Conservation (phyloP, 2,888 invertebrate genomes). For the Microdon myrmicae region DNA sequence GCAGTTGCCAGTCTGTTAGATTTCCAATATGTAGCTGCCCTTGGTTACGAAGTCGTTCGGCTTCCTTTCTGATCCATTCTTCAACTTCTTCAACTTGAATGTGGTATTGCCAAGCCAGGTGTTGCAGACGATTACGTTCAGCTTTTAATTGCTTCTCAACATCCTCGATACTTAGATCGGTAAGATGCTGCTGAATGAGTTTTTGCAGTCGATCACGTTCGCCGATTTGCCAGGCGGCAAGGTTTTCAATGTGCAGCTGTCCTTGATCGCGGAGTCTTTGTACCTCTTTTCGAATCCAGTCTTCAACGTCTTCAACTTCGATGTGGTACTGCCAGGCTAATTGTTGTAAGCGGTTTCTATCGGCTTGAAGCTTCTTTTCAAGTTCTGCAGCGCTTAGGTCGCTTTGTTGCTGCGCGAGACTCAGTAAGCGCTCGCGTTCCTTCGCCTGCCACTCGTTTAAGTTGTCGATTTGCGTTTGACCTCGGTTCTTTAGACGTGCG, state of each 20-base stretch:
- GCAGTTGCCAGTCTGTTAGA: constrained; percentile 60
- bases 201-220: constrained; percentile 62
- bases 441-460: constrained; percentile 62
- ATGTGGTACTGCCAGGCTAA: constrained; percentile 62
- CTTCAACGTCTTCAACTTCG: constrained; percentile 60
- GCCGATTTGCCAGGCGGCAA: constrained; percentile 61
- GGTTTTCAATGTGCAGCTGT: constrained; percentile 60
- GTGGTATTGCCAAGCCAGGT: constrained; percentile 61
- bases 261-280: constrained; percentile 60
- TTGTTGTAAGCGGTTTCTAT: constrained; percentile 58
- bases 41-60: constrained; percentile 58
- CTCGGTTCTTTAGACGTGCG: constrained; percentile 58
- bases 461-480: constrained; percentile 60
- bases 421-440: constrained; percentile 60
- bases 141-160: constrained; percentile 59
- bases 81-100: constrained; percentile 62
- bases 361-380: constrained; percentile 59
- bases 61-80: constrained; percentile 61
- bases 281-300: constrained; percentile 61
- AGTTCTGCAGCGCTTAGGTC: constrained; percentile 61
- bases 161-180: constrained; percentile 58
- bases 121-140: constrained; percentile 61
- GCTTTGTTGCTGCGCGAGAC: constrained; percentile 59
- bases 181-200: constrained; percentile 58
- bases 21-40: constrained; percentile 57